These are phyloP conservation scores for Apotomis turbidana DNA, from an alignment of 2,888 invertebrate genomes.

Conservation along the genomic window DNA sequence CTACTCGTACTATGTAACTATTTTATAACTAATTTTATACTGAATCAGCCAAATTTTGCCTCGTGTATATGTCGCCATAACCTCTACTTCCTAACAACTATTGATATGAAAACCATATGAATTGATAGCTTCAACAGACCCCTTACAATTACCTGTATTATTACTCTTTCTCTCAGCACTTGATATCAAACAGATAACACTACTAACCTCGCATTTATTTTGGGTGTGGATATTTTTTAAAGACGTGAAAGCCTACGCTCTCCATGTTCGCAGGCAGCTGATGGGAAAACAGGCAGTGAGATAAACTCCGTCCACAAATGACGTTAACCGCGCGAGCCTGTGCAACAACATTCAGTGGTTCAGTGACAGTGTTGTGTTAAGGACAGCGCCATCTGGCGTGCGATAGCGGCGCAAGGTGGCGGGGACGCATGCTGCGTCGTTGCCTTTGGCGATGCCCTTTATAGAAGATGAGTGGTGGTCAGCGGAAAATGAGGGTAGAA, in stretches of 20 bases:
- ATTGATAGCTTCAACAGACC: neutral
- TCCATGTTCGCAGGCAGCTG: slow-evolving; percentile 75
- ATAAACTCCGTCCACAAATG: slow-evolving; percentile 62
- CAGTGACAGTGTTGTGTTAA: slow-evolving; percentile 38
- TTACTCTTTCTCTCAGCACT: neutral
- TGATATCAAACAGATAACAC: neutral
- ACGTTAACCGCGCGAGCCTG: slow-evolving; percentile 29
- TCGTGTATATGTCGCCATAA: no score
- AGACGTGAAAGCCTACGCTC: slow-evolving; percentile 81
- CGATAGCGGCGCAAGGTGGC: slow-evolving; percentile 82
- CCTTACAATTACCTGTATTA: neutral
- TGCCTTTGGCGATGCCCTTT: slow-evolving; percentile 94
- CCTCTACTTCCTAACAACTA: neutral
- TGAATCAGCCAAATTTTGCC: neutral
- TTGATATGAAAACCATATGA: neutral
- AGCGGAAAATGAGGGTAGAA: slow-evolving; percentile 97
- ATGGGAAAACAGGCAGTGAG: slow-evolving; percentile 75
- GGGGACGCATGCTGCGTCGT: slow-evolving; percentile 86
- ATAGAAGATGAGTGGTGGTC: slow-evolving; percentile 98
- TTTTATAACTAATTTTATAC: neutral
- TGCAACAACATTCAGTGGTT: slow-evolving; percentile 35
- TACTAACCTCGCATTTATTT: slow-evolving; percentile 10
- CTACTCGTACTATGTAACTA: neutral
- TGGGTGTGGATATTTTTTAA: slow-evolving; percentile 51
- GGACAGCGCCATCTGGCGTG: slow-evolving; percentile 55